Base-by-base conservation (phyloP, 1,140 invertebrate genomes). In the Eubasilissa regina region DNA sequence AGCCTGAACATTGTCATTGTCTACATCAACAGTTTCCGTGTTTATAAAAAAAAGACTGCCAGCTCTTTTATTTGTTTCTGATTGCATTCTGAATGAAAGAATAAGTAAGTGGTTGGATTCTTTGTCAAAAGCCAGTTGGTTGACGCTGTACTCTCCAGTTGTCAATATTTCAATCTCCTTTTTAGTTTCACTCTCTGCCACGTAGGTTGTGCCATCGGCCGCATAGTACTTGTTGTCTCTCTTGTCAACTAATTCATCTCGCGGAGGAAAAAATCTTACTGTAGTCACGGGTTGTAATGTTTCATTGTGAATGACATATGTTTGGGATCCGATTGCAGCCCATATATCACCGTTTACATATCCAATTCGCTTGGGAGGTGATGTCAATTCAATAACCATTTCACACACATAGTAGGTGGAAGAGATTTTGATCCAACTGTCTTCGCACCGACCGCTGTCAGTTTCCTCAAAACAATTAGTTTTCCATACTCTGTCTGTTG, bases 161-260 rank as follows among this genome's bases (percentile, higher is more conserved):
- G 66, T 72, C 6, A 72, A 12, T 8, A 72, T 72, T 19, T 72
- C 66, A 8, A 72, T 72, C 21, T 72, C 66, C 47, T 72, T 72
- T 12, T 44, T 44, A 12, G 66, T 45, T 11, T 48, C 4, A 3
- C 13, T 72, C 47, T 72, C 44, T 4, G 44, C n/a, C 10, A 72
- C 17, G 44, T 72, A 72, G 7, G 44, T 45, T 1, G 66, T 72
- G 0, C 66, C 66, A 3, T 72, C 66, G 15, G 12, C 66, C 12
- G 35, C 6, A 17, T 45, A 72, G 45, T 72, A 72, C 19, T 0
- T 47, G 45, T 72, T 72, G 12, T 44, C 66, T 48, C 47, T 72
- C 10, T 72, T 72, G 45, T 72, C 66, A 7, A 72, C 35, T 6
- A 72, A 13, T 51, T 72, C 66, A 17, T 44, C 43, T 8, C 3